Evolutionary conservation across 37 sponge, comb jelly and placozoan species (phyloP), one percentile per base, ranked within the genome.

Genomic region (Cladorhizidae sp.): DNA sequence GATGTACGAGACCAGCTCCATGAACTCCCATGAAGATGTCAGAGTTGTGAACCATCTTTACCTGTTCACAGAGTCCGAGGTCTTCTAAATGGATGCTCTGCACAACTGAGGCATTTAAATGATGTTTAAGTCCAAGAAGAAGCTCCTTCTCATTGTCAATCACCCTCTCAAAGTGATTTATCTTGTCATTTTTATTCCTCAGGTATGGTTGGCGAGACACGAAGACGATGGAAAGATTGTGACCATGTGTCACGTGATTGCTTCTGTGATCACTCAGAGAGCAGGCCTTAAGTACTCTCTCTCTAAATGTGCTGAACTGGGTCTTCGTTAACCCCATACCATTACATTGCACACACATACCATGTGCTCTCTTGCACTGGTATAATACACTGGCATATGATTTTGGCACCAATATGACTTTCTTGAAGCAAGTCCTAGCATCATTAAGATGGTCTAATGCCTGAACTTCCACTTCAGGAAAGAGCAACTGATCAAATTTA

Each of bases 1-100:
- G 54, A 61, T 92, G 93, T 0, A 92, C 82, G n/a, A 92, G 51
- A 5, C 93, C 93, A 1, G 93, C 93, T 7, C 93, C 93, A 68
- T 92, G 93, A 0, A 92, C 89, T 0, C 86, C 93, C 32, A 92
- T 37, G 20, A 81, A 43, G 1, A 92, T 59, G 56, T 92, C 89
- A 37, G 89, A 70, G 39, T 80, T 58, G 26, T 85, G 78, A 25
- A 54, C 86, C 1, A 68, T 11, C 12, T 26, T 26, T 22, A 92
- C 43, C 56, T 92, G 93, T 43, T 87, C 78, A 77, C 93, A 92
- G 18, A 92, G 3, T 31, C 51, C 38, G 35, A 85, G 56, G 5
- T 85, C 75, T 73, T 92, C 93, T 52, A 76, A 39, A 37, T 80
- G 56, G 25, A 87, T 62, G 58, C 33, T 67, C 22, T 18, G 41